Evolutionary conservation across 2,888 invertebrate species (phyloP), one percentile per base, ranked within the genome.

Genomic region (Pollenia amentaria): DNA sequence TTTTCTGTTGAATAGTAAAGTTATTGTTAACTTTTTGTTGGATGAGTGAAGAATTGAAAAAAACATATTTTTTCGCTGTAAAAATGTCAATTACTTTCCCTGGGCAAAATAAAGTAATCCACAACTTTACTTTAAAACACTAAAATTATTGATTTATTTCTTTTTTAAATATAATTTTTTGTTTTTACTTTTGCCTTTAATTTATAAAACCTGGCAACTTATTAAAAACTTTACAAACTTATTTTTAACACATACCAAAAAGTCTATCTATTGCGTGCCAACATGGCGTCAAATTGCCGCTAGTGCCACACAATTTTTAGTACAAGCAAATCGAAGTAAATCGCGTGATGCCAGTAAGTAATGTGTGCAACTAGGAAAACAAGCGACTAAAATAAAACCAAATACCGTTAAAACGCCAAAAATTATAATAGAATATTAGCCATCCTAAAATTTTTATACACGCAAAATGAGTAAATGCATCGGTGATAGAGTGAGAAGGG

Each of bases 221-320:
- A 14, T 21, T 69, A 14, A 80, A 53, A 79, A 62, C 16, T 51
- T 29, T 4, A n/a, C 21, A 51, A 29, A 80, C 62, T 44, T 14
- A 64, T 53, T 64, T 29, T 70, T 53, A 46, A 81, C 62, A 62
- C 78, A 64, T 69, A 85, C 48, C 72, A 53, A 75, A 21, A 65
- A n/a, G 42, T 76, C 67, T 69, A n/a, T 48, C 40, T 53, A 73
- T 87, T 84, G 87, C 85, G 85, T 85, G 88, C 81, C 84, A 85
- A 64, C 38, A 62, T 84, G 88, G 88, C 88, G 88, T 85, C 88
- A 78, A 77, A 69, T 73, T 85, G 77, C 77, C 88, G 77, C 81
- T 80, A 78, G 78, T 80, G 64, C 77, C 80, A 78, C 69, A 81
- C 64, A 84, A 81, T 70, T 81, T 29, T 51, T 70, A 60, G 67